Evolutionary conservation across 2,888 invertebrate species (phyloP).

Genomic region (Eubasilissa splendida): DNA sequence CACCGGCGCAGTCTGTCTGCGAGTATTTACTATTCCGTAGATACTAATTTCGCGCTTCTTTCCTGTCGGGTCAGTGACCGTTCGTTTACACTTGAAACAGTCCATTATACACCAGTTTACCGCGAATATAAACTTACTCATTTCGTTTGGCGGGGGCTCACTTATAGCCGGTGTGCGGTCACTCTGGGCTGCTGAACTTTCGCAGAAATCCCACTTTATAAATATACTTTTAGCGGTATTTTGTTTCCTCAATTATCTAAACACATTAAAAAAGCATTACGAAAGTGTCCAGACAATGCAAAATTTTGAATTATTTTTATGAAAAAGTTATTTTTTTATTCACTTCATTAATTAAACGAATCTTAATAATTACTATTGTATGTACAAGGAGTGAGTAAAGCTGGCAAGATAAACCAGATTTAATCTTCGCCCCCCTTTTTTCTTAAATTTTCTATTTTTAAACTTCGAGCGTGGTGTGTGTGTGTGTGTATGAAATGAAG

Average conservation of each 20-base stretch:
- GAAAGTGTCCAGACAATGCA: no score
- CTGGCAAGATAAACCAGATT: conserved; percentile 5
- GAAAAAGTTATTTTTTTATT: not conserved
- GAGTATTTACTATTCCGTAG: conserved; percentile 10
- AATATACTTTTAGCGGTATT: no score
- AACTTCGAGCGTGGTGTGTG: conserved; percentile 27
- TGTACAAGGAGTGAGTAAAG: conserved; percentile 14
- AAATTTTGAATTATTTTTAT: not conserved
- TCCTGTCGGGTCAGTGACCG: conserved; percentile 36
- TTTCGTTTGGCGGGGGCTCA: not conserved
- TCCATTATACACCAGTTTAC: not conserved
- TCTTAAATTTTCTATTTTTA: conserved; percentile 43
- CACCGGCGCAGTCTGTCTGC: conserved; percentile 10
- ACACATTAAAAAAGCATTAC: no score
- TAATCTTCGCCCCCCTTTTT: conserved; percentile 50
- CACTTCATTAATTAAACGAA: not conserved
- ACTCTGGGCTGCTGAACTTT: not conserved
- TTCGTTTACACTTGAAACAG: conserved; percentile 40
- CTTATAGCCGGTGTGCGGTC: not conserved
- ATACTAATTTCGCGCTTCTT: conserved; percentile 30
- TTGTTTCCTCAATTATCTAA: no score
- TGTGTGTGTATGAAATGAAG: conserved; percentile 15
- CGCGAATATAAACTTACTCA: not conserved
- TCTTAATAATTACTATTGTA: not conserved
- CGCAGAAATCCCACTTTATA: no score